Conservation (phyloP, 2,113 vertebrate species). For the Cyprinodon variegatus region DNA sequence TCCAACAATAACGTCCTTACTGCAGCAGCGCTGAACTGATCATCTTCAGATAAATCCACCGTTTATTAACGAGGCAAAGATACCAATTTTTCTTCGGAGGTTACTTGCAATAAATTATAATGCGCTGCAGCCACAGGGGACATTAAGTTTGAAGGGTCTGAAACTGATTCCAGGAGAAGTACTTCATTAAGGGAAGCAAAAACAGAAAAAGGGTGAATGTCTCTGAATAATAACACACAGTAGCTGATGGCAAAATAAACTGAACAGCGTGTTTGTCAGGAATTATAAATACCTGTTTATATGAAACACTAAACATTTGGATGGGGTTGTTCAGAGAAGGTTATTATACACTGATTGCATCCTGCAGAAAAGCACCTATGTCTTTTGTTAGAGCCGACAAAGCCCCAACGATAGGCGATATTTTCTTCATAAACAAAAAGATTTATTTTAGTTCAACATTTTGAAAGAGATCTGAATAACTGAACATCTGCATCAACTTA, state of each 20-base stretch:
- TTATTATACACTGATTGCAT: neutral
- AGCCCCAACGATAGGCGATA: too few relatives aligned
- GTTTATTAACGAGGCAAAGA: constrained; percentile 24
- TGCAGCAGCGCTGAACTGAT: constrained; percentile 27
- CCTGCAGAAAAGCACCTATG: too few relatives aligned
- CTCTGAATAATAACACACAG: neutral
- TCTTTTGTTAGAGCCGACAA: too few relatives aligned
- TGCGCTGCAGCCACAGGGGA: constrained; percentile 15
- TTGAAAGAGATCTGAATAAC: neutral
- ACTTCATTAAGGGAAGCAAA: constrained; percentile 36
- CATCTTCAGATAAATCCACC: constrained; percentile 34
- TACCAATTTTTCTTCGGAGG: constrained; percentile 36
- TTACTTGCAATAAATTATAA: constrained; percentile 51
- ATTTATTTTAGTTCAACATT: neutral
- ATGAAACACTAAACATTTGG: neutral
- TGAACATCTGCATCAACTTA: too few relatives aligned
- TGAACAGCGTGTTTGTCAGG: neutral
- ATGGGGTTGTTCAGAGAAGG: constrained; percentile 3
- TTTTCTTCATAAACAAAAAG: neutral
- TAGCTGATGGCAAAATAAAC: constrained; percentile 11
- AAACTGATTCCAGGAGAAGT: constrained; percentile 36
- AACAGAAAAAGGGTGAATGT: constrained; percentile 5
- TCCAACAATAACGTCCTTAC: constrained; percentile 7
- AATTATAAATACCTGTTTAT: constrained; percentile 17
- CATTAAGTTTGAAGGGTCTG: constrained; percentile 6